A percentile compares a stretch with the other conserved stretches of the same genome.
Evolutionary conservation across 64 coral and sea anemone species (phyloP).

Genomic region (Stylophora pistillata): DNA sequence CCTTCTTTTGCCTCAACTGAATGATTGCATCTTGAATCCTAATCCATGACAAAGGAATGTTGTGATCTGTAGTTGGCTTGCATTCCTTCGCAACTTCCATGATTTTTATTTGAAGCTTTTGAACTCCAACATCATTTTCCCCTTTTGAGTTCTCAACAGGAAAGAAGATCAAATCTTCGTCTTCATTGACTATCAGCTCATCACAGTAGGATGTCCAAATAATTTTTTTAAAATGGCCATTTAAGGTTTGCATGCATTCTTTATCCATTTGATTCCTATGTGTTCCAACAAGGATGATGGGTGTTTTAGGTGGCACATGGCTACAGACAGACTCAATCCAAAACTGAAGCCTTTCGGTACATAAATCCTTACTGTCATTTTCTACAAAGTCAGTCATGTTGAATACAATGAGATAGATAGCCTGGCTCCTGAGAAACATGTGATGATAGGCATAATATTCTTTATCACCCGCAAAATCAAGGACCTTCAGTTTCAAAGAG

Average conservation of each 20-base stretch:
- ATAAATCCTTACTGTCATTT: neutral
- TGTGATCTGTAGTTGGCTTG: neutral
- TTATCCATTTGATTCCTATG: constrained; percentile 27
- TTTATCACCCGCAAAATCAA: constrained; percentile 74
- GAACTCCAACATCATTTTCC: constrained; percentile 35
- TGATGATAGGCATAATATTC: constrained; percentile 67
- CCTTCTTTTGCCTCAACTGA: neutral
- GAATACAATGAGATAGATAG: constrained; percentile 63
- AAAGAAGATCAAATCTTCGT: constrained; percentile 48
- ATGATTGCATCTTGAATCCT: constrained; percentile 67
- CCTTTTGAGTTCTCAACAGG: constrained; percentile 57
- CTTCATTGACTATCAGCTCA: constrained; percentile 31
- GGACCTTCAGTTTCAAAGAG: constrained; percentile 50
- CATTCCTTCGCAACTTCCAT: constrained; percentile 23
- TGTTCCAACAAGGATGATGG: constrained; percentile 67
- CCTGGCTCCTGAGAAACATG: constrained; percentile 46
- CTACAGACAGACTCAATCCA: constrained; percentile 59
- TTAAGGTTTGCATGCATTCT: neutral
- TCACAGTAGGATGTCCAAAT: constrained; percentile 45
- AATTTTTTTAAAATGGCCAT: constrained; percentile 19
- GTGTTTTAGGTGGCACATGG: constrained; percentile 17
- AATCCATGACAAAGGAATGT: constrained; percentile 68
- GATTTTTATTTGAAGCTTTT: constrained; percentile 11
- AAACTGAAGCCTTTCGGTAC: constrained; percentile 8
- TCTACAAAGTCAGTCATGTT: constrained; percentile 37